Evolutionary conservation across 2,797 vertebrate genomes (phyloP).

Genomic region (Pristis pectinata): DNA sequence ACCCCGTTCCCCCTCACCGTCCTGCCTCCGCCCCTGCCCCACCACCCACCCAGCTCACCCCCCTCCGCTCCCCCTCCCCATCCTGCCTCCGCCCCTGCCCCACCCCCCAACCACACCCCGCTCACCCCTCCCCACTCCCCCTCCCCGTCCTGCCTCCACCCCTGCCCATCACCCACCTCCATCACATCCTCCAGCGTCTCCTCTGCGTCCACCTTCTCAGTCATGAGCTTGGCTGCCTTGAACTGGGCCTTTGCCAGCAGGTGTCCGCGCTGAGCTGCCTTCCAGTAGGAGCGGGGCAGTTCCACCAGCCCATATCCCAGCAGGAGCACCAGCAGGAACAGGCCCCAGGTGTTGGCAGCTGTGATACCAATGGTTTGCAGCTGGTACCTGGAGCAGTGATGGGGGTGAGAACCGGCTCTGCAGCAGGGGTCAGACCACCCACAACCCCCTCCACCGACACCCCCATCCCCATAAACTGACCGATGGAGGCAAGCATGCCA

Average conservation of each 20-base stretch:
- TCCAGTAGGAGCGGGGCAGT: conserved; percentile 92
- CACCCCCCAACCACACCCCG: background rate
- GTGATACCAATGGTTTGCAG: conserved; percentile 95
- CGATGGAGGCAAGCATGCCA: no score
- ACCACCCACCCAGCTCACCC: no score
- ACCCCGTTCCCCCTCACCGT: no score
- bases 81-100: background rate
- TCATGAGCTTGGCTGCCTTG: conserved; percentile 92
- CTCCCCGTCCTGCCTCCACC: conserved; percentile 61
- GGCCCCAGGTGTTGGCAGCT: conserved; percentile 93
- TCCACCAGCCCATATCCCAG: conserved; percentile 91
- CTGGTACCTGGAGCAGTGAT: conserved; percentile 65
- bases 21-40: no score
- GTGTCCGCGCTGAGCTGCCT: conserved; percentile 77
- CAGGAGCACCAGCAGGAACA: conserved; percentile 88
- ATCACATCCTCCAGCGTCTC: conserved; percentile 94
- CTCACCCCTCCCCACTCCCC: background rate
- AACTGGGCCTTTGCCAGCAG: conserved; percentile 92
- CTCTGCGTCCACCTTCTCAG: conserved; percentile 91
- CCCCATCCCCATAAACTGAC: no score
- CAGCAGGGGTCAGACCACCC: background rate
- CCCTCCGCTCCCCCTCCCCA: no score
- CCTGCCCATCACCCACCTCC: conserved; percentile 63
- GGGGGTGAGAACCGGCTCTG: background rate
- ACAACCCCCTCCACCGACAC: no score